phyloP scores from a whole-genome alignment of 2,113 vertebrate genomes.

The Peromyscus californicus region DNA sequence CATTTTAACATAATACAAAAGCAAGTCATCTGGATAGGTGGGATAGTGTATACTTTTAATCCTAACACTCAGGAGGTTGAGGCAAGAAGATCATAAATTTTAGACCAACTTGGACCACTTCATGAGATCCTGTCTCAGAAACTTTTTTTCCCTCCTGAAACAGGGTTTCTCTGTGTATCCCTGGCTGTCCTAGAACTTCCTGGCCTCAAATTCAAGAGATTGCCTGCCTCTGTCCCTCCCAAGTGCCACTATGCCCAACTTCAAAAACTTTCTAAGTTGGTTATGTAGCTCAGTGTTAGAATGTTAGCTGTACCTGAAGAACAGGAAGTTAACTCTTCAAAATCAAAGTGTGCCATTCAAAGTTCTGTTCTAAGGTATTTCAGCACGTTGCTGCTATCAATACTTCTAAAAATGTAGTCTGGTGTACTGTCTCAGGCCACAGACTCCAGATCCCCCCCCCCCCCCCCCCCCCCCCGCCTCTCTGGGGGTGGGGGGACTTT shows the following conservation, averaged over 20 bases:
- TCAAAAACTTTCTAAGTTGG: background rate
- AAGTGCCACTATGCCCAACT: background rate
- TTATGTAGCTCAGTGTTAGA: background rate
- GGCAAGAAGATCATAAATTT: background rate
- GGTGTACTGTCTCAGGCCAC: background rate
- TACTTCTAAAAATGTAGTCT: background rate
- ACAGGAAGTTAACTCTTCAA: background rate
- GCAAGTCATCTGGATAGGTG: background rate
- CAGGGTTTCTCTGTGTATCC: background rate
- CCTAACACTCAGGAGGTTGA: background rate
- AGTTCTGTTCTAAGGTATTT: background rate
- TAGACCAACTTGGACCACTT: background rate
- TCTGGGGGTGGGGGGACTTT: background rate
- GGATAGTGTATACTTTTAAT: background rate
- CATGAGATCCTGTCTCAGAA: background rate
- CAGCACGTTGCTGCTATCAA: background rate
- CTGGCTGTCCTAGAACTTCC: background rate
- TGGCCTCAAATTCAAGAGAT: background rate
- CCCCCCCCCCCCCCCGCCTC: too few relatives aligned
- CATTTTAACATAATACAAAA: background rate
- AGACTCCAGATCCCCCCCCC: background rate
- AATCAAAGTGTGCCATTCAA: background rate
- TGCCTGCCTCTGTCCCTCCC: background rate
- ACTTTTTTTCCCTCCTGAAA: background rate
- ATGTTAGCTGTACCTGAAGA: background rate